Evolutionary conservation across 2,113 vertebrate genomes (phyloP), one percentile per base, ranked within the genome.

Genomic region (Riparia riparia): DNA sequence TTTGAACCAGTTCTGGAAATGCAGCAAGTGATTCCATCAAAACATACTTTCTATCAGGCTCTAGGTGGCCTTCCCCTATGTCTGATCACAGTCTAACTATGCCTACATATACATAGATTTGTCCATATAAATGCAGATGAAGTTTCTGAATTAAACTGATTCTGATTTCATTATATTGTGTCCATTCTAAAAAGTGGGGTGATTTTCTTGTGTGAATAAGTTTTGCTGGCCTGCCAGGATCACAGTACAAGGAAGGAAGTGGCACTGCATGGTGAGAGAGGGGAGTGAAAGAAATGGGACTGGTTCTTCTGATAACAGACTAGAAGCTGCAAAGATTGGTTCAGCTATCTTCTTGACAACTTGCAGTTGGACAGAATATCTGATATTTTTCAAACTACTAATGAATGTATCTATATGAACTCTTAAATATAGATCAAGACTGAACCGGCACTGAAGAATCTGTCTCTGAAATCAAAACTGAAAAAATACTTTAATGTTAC

Each of bases 401-500:
- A 44, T 19, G 37, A 70, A 77, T 1, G 3, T 11, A 68, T 25
- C 49, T 37, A 8, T 8, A 6, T n/a, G 7, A 71, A 39, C 28
- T 57, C 8, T 31, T 41, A 80, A 58, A 63, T 16, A 41, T 1
- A 66, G 24, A 71, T 16, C 5, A 60, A 47, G 37, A 65, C 1
- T 70, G 49, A 90, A 80, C 34, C 26, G 86, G 31, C 21, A 32
- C 14, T 64, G 21, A 63, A 80, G 24, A 77, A 88, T 80, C 56
- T 58, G 66, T 29, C 54, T 87, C 31, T 81, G 68, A 90, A 95
- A 91, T 92, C 17, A 90, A 85, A 95, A 83, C 26, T 41, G 81
- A 94, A 85, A 91, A 95, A 95, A 80, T 95, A 69, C 41, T 65
- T 93, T 73, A 70, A 89, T 81, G 82, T 96, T 96, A 94, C 96